Evolutionary conservation across 1,140 invertebrate species (phyloP).

Genomic region (Magallana angulata): DNA sequence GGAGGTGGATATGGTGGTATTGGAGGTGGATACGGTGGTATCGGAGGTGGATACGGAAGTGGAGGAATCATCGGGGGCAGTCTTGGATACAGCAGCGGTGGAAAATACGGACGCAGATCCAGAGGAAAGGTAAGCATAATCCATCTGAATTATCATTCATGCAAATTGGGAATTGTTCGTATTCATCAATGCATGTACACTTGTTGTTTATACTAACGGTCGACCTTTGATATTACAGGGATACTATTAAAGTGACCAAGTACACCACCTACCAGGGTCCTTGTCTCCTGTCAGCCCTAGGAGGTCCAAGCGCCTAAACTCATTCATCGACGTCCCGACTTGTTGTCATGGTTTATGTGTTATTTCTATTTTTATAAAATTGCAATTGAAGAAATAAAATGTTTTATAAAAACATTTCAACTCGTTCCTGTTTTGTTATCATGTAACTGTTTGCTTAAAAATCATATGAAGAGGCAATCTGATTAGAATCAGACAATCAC

Average conservation of each 20-base stretch:
- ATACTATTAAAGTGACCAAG: neutral
- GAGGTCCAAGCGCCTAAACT: neutral
- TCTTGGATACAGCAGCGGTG: neutral
- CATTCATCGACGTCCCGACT: conserved; percentile 27
- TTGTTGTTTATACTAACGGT: neutral
- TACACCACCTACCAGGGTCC: neutral
- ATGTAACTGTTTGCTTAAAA: too few species aligned
- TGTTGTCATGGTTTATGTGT: neutral
- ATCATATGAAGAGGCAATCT: too few species aligned
- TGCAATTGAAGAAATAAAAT: neutral
- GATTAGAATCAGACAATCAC: too few species aligned
- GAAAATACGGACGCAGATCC: conserved; percentile 20
- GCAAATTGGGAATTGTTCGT: neutral
- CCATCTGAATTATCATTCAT: neutral
- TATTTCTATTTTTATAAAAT: conserved; percentile 23
- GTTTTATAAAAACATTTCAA: too few species aligned
- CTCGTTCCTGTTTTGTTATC: too few species aligned
- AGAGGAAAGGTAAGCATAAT: neutral
- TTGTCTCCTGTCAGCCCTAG: neutral
- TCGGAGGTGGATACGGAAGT: neutral
- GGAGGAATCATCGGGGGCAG: neutral
- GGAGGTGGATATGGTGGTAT: neutral
- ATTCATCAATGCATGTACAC: neutral
- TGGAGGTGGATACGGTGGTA: neutral
- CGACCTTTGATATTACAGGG: neutral